These are phyloP conservation scores for Bettongia penicillata DNA, from an alignment of 2,113 vertebrate genomes.

Conservation along the genomic window DNA sequence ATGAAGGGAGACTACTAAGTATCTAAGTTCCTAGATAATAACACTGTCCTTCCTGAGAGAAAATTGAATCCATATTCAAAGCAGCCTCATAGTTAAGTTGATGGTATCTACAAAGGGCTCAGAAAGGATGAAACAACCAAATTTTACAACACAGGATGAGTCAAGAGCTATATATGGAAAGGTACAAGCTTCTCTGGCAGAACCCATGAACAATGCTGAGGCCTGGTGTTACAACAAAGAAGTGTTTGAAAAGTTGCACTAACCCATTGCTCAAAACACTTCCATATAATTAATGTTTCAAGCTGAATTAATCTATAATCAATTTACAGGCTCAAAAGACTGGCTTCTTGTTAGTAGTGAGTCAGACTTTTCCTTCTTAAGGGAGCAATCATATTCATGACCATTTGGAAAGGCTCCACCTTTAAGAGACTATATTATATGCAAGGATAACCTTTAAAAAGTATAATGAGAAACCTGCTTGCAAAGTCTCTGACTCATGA, in stretches of 20 bases:
- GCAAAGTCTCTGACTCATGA: slow-evolving; percentile 5
- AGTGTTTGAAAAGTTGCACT: background rate
- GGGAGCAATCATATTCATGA: background rate
- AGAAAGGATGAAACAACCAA: background rate
- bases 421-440: background rate
- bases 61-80: background rate
- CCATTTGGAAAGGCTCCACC: background rate
- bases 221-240: background rate
- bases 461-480: background rate
- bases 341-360: slow-evolving; percentile 2
- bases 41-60: background rate
- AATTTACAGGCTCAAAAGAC: background rate
- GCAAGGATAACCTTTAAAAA: background rate
- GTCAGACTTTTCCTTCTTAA: background rate
- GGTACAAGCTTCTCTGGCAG: background rate
- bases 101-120: background rate
- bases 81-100: background rate
- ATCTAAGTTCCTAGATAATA: background rate
- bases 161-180: background rate
- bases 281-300: background rate
- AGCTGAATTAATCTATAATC: background rate
- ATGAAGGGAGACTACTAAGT: background rate
- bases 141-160: background rate
- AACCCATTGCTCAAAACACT: background rate
- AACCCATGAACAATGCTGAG: background rate